Percentiles rank a stretch among this genome's conserved stretches.
phyloP scores from a whole-genome alignment of 2,113 vertebrate species.

The Sarotherodon lohbergeri region DNA sequence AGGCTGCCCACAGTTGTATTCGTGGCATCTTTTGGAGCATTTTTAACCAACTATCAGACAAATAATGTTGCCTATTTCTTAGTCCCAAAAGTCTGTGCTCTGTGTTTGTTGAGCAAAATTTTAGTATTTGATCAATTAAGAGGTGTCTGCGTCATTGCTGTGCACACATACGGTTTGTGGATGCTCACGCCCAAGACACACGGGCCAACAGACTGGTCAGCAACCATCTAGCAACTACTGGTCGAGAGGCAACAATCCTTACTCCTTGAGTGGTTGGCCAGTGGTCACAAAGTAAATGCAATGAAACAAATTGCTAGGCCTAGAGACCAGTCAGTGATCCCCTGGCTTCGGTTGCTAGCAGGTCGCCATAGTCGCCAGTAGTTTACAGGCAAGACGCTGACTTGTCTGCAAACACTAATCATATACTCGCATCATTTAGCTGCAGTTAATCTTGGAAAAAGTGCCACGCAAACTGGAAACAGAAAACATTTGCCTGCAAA shows the following conservation, averaged over 20 bases:
- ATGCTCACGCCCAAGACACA: background rate
- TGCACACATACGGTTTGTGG: background rate
- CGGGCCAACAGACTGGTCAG: fast-evolving
- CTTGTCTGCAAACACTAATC: background rate
- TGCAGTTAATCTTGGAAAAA: background rate
- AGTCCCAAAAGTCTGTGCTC: background rate
- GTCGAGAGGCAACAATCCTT: background rate
- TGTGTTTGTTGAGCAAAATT: background rate
- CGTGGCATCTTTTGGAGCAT: background rate
- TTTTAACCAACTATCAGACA: background rate
- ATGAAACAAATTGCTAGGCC: background rate
- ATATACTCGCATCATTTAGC: background rate
- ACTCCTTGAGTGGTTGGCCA: background rate
- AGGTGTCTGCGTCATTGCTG: background rate
- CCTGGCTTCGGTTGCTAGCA: background rate
- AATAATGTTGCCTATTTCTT: background rate
- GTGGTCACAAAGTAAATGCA: background rate
- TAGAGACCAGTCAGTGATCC: background rate
- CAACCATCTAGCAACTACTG: background rate
- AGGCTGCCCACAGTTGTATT: background rate
- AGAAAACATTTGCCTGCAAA: background rate
- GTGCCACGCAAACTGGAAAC: background rate
- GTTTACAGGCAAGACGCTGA: background rate
- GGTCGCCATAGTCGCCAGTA: background rate
- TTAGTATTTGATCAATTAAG: background rate